Conservation (phyloP, 2,888 invertebrate species). For the Drosophila vallismaia region DNA sequence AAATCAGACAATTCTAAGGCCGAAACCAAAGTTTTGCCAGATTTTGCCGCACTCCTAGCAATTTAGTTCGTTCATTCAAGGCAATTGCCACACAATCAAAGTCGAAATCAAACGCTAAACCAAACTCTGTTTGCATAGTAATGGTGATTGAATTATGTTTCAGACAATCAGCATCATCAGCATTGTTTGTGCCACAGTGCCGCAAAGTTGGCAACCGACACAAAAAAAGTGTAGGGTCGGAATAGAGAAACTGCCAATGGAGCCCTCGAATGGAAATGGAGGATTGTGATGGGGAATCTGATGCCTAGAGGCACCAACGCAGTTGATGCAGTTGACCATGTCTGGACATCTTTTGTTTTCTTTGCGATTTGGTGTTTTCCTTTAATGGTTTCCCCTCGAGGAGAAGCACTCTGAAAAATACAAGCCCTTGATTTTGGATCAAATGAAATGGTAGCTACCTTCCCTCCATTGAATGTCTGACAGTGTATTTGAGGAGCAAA, state of each 20-base stretch:
- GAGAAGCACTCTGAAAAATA: background rate
- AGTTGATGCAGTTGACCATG: conserved; percentile 28
- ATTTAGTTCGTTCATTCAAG: conserved; percentile 45
- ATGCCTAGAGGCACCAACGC: conserved; percentile 30
- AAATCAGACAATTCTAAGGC: conserved; percentile 31
- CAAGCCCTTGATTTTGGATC: background rate
- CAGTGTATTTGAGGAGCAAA: background rate
- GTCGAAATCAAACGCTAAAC: conserved; percentile 62
- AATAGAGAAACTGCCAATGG: conserved; percentile 22
- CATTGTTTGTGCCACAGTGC: conserved; percentile 67
- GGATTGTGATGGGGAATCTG: conserved; percentile 15
- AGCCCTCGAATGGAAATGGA: background rate
- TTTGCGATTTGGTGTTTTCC: conserved; percentile 45
- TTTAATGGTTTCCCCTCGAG: conserved; percentile 1
- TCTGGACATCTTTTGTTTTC: conserved; percentile 43
- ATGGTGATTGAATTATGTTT: conserved; percentile 77
- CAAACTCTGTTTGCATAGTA: conserved; percentile 73
- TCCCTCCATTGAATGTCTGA: background rate
- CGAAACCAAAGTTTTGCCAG: conserved; percentile 19
- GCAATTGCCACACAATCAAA: conserved; percentile 56
- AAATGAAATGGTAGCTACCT: background rate
- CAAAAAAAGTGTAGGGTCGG: conserved; percentile 2
- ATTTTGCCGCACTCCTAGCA: background rate
- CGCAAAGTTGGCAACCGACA: conserved; percentile 57
- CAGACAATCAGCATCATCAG: conserved; percentile 77